phyloP scores from a whole-genome alignment of 2,797 vertebrate species.

The Halcyon chelicuti region DNA sequence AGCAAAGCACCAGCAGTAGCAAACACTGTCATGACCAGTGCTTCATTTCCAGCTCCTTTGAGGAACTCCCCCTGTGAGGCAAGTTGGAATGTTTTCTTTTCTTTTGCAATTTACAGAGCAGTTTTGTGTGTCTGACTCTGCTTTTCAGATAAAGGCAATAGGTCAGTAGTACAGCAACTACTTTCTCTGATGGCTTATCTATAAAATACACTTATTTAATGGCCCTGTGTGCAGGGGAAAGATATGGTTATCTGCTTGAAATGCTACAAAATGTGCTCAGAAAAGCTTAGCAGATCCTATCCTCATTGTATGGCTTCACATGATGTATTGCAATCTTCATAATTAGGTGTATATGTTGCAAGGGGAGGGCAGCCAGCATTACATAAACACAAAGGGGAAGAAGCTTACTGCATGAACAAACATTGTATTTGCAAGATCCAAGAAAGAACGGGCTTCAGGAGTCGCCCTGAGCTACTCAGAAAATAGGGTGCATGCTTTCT shows the following conservation, averaged over 20 bases:
- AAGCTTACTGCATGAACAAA: not conserved
- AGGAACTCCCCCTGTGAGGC: slow-evolving; percentile 93
- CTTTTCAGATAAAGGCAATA: not conserved
- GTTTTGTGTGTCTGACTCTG: not conserved
- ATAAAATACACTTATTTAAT: not conserved
- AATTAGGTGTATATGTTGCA: not conserved
- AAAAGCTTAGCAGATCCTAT: not conserved
- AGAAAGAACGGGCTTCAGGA: not conserved
- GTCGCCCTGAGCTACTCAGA: not conserved
- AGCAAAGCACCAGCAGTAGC: slow-evolving; percentile 76
- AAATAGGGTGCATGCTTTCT: not conserved
- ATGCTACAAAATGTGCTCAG: not conserved
- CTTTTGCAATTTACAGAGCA: not conserved
- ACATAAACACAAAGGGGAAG: not conserved
- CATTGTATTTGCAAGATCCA: not conserved
- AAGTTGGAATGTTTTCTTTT: slow-evolving; percentile 71
- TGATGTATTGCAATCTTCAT: not conserved
- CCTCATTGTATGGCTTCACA: not conserved
- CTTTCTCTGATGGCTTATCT: not conserved
- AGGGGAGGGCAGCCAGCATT: not conserved
- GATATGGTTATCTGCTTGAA: not conserved
- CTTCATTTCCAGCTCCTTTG: slow-evolving; percentile 89
- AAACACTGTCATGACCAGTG: slow-evolving; percentile 83
- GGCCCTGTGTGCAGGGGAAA: not conserved
- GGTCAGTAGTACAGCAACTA: not conserved